Evolutionary conservation across 2,888 invertebrate genomes (phyloP).

Genomic region (Plebejus argus): DNA sequence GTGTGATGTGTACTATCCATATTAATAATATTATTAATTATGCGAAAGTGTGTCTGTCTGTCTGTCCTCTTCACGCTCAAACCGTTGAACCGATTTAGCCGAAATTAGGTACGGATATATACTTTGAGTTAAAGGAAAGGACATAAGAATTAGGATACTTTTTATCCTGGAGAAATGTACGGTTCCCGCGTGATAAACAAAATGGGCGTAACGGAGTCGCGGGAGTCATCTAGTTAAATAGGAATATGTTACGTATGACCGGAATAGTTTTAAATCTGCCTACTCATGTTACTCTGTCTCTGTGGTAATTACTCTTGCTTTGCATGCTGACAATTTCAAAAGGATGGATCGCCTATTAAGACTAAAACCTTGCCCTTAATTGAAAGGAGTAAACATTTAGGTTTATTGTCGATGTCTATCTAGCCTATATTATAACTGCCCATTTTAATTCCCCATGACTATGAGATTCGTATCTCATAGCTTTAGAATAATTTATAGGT

Average conservation of each 20-base stretch:
- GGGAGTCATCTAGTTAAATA: background rate
- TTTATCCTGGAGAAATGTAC: too few species aligned
- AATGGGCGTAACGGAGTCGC: too few species aligned
- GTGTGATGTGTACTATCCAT: too few species aligned
- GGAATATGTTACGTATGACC: slow-evolving; percentile 4
- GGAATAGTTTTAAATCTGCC: slow-evolving; percentile 9
- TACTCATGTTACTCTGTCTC: slow-evolving; percentile 17
- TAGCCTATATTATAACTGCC: slow-evolving; percentile 20
- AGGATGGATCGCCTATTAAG: slow-evolving; percentile 40
- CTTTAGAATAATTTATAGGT: background rate
- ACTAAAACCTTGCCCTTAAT: slow-evolving; percentile 42
- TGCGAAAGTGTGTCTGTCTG: too few species aligned
- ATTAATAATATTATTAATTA: too few species aligned
- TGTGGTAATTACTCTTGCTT: slow-evolving; percentile 37
- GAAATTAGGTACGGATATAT: too few species aligned
- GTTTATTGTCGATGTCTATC: slow-evolving; percentile 29
- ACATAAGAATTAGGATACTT: too few species aligned
- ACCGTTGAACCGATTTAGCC: too few species aligned
- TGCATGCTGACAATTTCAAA: slow-evolving; percentile 37
- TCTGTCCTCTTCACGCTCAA: too few species aligned
- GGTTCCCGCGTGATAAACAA: too few species aligned
- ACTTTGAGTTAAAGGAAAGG: too few species aligned
- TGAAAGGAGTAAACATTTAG: slow-evolving; percentile 33
- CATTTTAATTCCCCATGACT: slow-evolving; percentile 23
- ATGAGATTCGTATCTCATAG: background rate